Evolutionary conservation across 2,113 vertebrate genomes (phyloP).

Genomic region (Elaphurus davidianus): DNA sequence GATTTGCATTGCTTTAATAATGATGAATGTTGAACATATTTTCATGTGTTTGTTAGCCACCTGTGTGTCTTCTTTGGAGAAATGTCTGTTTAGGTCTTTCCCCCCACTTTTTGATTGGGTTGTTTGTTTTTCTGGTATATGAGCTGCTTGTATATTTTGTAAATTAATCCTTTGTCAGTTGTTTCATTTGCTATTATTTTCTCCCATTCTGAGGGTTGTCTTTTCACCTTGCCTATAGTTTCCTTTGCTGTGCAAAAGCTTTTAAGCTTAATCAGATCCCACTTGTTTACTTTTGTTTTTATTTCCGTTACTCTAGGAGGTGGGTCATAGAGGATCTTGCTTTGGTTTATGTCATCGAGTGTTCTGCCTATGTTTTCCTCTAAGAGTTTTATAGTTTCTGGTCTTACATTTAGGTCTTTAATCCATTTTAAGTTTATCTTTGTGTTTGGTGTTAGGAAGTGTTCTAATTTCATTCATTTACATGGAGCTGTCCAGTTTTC

Average conservation of each 20-base stretch:
- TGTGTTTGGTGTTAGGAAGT: neutral
- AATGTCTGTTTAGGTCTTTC: neutral
- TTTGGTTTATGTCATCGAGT: neutral
- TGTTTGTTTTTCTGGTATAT: neutral
- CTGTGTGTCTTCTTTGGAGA: neutral
- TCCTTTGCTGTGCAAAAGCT: neutral
- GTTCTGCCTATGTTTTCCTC: neutral
- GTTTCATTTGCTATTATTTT: neutral
- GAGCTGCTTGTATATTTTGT: neutral
- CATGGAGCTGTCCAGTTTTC: neutral
- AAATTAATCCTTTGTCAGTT: neutral
- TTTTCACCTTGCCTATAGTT: neutral
- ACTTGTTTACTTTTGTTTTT: neutral
- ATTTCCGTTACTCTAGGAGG: neutral
- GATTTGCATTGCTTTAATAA: neutral
- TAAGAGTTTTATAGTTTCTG: neutral
- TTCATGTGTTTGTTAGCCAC: neutral
- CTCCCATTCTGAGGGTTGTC: neutral
- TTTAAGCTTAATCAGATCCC: neutral
- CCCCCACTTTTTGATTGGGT: neutral
- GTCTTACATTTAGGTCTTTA: neutral
- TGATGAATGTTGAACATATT: neutral
- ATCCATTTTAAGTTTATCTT: neutral
- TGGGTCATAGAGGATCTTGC: neutral
- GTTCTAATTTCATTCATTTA: neutral